Evolutionary conservation across 2,113 vertebrate species (phyloP), one percentile per base, ranked within the genome.

Genomic region (Notothenia rossii): DNA sequence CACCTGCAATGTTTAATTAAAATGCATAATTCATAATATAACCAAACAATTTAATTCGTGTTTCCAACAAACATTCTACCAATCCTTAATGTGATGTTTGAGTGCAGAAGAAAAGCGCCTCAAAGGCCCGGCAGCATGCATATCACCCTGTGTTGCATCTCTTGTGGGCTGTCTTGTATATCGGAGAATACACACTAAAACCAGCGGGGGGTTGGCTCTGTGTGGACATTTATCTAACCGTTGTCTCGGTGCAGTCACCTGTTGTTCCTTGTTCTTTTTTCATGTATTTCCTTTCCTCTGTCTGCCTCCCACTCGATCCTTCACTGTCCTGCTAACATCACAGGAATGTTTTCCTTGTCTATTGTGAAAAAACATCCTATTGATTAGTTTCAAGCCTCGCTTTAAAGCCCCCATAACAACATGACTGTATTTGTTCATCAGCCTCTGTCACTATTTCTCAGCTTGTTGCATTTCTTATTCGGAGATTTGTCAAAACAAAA

Each of bases 241-340:
- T 49, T 22, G 7, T 73, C 22, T 61, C 18, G 18, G 11, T 53
- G 68, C 25, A 50, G 17, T 79, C 50, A 60, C 58, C 56, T 76
- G 60, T 62, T 70, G 40, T 72, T 59, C 6, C 12, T 54, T 48
- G 11, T 55, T 72, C 58, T 77, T 85, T 63, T 33, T 17, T 25
- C 58, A 72, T 61, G 29, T 29, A 46, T 20, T 29, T 20, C 17
- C 5, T 13, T 40, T 65, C 45, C 45, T 25, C 43, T 13, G 61
- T 64, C 15, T 29, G 6, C 14, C 25, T 10, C 46, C 1, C 13
- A 4, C 53, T 25, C 61, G 4, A 4, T 55, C 17, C 10, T 25
- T 61, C 46, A 77, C 54, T 12, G 45, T 33, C 15, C 20, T n/a
- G 0, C 9, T 46, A 12, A 48, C 33, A 50, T 50, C 54, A 54